These are phyloP conservation scores for Telmatochromis sp. DNA, from an alignment of 2,113 vertebrate species.

Conservation along the genomic window DNA sequence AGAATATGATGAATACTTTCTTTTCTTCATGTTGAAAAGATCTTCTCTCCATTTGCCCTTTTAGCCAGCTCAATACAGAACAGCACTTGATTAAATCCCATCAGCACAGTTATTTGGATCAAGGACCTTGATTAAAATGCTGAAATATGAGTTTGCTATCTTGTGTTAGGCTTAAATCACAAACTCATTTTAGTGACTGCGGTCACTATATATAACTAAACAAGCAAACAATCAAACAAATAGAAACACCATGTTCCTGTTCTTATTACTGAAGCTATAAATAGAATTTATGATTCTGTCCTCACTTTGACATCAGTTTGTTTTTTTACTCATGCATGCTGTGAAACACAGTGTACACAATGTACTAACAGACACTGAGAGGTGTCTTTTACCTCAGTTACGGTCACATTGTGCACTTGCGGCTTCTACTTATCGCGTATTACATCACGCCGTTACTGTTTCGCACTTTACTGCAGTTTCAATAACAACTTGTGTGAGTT, in stretches of 20 bases:
- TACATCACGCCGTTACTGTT: not conserved
- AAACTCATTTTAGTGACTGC: not conserved
- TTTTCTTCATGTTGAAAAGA: constrained; percentile 25
- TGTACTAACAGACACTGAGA: not conserved
- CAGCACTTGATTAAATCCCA: constrained; percentile 53
- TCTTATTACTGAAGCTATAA: not conserved
- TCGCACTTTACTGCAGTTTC: not conserved
- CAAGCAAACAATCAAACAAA: not conserved
- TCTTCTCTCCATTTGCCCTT: constrained; percentile 36
- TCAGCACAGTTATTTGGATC: constrained; percentile 36
- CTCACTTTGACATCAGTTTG: not conserved
- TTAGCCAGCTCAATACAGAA: constrained; percentile 34
- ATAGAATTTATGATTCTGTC: not conserved
- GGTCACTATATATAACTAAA: not conserved
- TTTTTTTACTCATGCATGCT: not conserved
- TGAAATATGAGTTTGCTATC: constrained; percentile 23
- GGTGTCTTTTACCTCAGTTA: not conserved
- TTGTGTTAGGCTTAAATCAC: not conserved
- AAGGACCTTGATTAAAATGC: constrained; percentile 52
- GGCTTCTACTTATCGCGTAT: not conserved
- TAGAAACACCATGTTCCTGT: not conserved
- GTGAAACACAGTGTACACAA: not conserved
- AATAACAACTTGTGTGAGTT: not conserved
- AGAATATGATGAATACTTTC: constrained; percentile 32
- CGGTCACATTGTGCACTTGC: not conserved